phyloP scores from a whole-genome alignment of 2,113 vertebrate species.

The Caloenas nicobarica region DNA sequence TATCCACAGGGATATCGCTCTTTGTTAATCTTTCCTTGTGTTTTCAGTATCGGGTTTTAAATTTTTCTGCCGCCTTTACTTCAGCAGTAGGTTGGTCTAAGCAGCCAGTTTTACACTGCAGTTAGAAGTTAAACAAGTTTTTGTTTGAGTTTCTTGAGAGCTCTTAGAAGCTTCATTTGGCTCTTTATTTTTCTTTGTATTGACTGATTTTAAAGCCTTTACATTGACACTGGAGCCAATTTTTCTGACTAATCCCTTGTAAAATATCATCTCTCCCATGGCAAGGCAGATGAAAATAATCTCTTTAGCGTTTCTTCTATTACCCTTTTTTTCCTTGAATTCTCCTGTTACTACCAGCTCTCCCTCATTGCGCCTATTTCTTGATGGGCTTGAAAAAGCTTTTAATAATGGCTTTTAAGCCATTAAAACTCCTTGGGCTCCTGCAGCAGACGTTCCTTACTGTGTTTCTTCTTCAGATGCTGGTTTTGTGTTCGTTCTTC shows the following conservation, averaged over 20 bases:
- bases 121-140: neutral
- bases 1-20: rapidly evolving
- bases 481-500: neutral
- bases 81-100: neutral
- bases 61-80: neutral
- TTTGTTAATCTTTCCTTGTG: too few species aligned
- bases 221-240: neutral
- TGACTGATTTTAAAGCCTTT: neutral
- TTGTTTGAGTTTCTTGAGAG: neutral
- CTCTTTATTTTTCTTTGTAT: neutral
- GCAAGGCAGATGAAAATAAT: neutral
- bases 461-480: neutral
- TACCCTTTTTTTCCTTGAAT: neutral
- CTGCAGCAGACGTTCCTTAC: neutral
- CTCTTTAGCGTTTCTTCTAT: neutral
- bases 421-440: neutral
- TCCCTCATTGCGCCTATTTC: neutral
- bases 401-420: neutral
- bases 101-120: rapidly evolving
- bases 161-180: neutral
- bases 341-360: neutral
- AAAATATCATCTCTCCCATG: neutral
- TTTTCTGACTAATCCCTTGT: neutral
- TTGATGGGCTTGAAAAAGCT: neutral
- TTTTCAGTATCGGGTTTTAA: too few species aligned